Evolutionary conservation across 1,140 invertebrate genomes (phyloP), one percentile per base, ranked within the genome.

Genomic region (Cydia splendana): DNA sequence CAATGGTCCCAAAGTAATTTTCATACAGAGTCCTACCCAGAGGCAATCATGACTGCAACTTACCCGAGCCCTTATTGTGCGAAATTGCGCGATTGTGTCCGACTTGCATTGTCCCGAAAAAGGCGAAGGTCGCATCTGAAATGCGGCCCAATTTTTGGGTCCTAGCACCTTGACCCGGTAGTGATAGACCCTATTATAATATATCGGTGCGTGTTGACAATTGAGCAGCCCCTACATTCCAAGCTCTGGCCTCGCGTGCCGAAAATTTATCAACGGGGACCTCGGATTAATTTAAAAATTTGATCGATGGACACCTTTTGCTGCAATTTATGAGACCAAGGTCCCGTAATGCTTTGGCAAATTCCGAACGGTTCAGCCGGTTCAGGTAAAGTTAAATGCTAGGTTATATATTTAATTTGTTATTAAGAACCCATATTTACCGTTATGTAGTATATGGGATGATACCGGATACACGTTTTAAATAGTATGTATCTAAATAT

Each of bases 81-180:
- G 20, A 45, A 51, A 75, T 75, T 75, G 48, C 10, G 13, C 74
- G 45, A 75, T 57, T 57, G 74, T 51, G 42, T 24, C 45, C 24
- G n/a, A 30, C 42, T 53, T 51, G 67, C 42, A 78, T 71, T 76
- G 24, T 77, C 73, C 62, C 42, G 53, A 74, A 78, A 81, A 77
- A 38, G 53, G 57, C 69, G 48, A 75, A 76, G 78, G 73, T 15
- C 76, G 67, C 67, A 71, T 71, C 67, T 9, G 57, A 77, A 77
- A 78, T 77, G 65, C 69, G 77, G 42, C 79, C 78, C 75, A 77
- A 80, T 76, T 78, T 75, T 74, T 80, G 78, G 77, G 73, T 67
- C 75, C 57, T 53, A 78, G 45, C 65, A 67, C 85, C 85, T 86
- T 86, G 85, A 87, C 85, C 85, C 74, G 77, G 67, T 71, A 71